Percentiles rank a stretch among this genome's conserved stretches.
These are phyloP conservation scores for Pelodiscus sinensis DNA, from an alignment of 2,113 vertebrate genomes.

Conservation along the genomic window DNA sequence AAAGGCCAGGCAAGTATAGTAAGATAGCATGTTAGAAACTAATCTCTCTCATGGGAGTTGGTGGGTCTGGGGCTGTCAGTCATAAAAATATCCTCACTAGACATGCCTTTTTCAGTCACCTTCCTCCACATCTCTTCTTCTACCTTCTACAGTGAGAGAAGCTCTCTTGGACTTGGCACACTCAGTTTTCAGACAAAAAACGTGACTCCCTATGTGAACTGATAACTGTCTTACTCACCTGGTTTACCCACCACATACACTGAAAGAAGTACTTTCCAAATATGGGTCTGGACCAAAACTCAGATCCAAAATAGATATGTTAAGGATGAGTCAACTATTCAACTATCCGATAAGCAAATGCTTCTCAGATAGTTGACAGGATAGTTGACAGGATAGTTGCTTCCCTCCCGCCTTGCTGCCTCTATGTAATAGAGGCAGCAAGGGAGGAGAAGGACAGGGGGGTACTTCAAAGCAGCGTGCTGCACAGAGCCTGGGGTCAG, in stretches of 20 bases:
- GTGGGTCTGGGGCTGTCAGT: not conserved
- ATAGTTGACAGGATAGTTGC: too few relatives aligned
- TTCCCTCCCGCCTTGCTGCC: too few relatives aligned
- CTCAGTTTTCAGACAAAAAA: not conserved
- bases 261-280: not conserved
- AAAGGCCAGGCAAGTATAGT: conserved; percentile 10
- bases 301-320: not conserved
- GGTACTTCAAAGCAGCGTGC: too few relatives aligned
- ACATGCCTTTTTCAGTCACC: not conserved
- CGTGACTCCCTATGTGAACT: not conserved
- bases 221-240: not conserved
- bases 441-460: too few relatives aligned
- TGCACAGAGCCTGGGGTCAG: too few relatives aligned
- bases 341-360: too few relatives aligned
- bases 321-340: too few relatives aligned
- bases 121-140: not conserved
- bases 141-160: not conserved
- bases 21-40: not conserved
- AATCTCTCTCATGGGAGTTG: not conserved
- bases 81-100: not conserved
- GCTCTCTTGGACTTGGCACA: not conserved
- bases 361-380: too few relatives aligned
- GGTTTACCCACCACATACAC: not conserved
- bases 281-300: not conserved
- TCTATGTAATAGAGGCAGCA: too few relatives aligned